A percentile compares a stretch with the other conserved stretches of the same genome.
Evolutionary conservation across 2,888 invertebrate species (phyloP).

Genomic region (Tineola bisselliella): DNA sequence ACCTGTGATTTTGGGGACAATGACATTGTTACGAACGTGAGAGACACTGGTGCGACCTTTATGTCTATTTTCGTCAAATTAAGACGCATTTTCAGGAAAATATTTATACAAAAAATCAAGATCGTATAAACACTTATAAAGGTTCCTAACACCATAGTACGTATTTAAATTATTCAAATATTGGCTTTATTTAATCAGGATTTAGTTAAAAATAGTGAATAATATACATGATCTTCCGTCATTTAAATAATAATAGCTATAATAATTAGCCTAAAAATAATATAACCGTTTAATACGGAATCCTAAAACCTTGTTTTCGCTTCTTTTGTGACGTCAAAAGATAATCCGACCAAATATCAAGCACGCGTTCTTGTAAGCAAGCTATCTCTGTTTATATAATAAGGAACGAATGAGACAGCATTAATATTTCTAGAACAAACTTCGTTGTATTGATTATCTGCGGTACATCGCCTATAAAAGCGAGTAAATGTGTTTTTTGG

Average conservation of each 20-base stretch:
- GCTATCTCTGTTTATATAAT: background rate
- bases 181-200: no score
- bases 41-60: background rate
- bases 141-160: no score
- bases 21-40: background rate
- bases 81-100: background rate
- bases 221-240: no score
- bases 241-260: no score
- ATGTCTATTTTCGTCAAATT: background rate
- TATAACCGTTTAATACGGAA: background rate
- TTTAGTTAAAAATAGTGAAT: no score
- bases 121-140: no score
- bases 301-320: background rate
- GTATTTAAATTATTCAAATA: no score
- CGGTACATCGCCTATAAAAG: background rate
- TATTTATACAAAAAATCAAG: background rate
- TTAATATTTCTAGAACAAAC: background rate
- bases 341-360: background rate
- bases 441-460: background rate
- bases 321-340: slow-evolving; percentile 1
- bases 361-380: background rate
- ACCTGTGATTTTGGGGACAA: background rate
- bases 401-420: background rate
- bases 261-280: background rate
- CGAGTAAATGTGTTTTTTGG: background rate